A percentile compares a stretch with the other conserved stretches of the same genome.
phyloP scores from a whole-genome alignment of 2,797 vertebrate species.

The Florisuga fusca region DNA sequence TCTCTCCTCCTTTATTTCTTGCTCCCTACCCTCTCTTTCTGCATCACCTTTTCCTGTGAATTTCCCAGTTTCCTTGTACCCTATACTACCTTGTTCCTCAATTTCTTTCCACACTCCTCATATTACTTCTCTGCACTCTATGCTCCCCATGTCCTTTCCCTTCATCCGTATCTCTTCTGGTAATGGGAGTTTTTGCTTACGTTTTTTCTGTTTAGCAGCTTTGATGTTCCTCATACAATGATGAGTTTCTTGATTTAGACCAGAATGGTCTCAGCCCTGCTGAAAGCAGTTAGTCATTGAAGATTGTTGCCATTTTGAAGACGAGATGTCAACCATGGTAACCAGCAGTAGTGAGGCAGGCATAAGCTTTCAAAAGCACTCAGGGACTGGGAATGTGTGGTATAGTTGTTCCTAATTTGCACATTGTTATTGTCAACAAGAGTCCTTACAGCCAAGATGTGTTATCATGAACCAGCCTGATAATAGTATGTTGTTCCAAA shows the following conservation, averaged over 20 bases:
- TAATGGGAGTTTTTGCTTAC: not conserved
- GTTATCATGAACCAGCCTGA: not conserved
- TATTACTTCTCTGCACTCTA: not conserved
- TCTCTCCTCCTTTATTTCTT: not conserved
- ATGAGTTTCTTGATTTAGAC: not conserved
- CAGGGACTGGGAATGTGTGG: not conserved
- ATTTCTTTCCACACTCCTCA: not conserved
- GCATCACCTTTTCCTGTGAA: not conserved
- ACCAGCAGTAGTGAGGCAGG: not conserved
- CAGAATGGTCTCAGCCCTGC: not conserved
- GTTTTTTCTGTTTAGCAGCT: not conserved
- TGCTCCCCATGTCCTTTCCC: not conserved
- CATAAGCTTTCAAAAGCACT: not conserved
- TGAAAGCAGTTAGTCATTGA: not conserved
- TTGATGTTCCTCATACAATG: not conserved
- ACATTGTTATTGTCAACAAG: conserved; percentile 19
- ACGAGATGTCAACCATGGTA: not conserved
- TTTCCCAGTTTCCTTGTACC: not conserved
- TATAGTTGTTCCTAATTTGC: not conserved
- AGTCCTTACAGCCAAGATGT: conserved; percentile 16
- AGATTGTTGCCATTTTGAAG: not conserved
- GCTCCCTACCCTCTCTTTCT: not conserved
- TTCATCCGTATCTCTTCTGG: not conserved
- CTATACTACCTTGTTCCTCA: not conserved
- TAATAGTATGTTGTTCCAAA: conserved; percentile 29